phyloP scores from a whole-genome alignment of 2,797 vertebrate genomes.

The Enteromius paludinosus region DNA sequence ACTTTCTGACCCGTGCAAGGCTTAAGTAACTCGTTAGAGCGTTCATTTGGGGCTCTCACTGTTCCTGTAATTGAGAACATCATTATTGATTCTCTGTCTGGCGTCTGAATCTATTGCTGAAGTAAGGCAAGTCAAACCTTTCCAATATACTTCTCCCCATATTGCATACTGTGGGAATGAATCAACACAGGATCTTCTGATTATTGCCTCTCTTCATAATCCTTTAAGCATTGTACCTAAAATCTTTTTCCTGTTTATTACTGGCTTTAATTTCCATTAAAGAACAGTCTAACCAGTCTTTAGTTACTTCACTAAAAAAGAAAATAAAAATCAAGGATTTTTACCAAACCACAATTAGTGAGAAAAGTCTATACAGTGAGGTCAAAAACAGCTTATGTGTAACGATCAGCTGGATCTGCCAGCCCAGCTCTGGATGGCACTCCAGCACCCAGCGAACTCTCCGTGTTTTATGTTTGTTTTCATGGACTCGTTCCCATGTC shows the following conservation, averaged over 20 bases:
- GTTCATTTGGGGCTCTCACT: slow-evolving; percentile 50
- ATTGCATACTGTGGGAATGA: slow-evolving; percentile 31
- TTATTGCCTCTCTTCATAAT: slow-evolving; percentile 9
- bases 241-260: neutral
- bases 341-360: too few relatives aligned
- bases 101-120: slow-evolving; percentile 54
- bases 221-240: slow-evolving; percentile 10
- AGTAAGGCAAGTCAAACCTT: slow-evolving; percentile 46
- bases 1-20: slow-evolving; percentile 40
- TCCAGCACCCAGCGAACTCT: too few relatives aligned
- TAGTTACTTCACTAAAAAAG: neutral
- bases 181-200: slow-evolving; percentile 10
- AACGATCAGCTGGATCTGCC: too few relatives aligned
- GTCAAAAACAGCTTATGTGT: neutral
- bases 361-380: neutral
- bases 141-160: slow-evolving; percentile 39
- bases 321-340: neutral
- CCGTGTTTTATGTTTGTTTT: too few relatives aligned
- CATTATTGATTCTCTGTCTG: slow-evolving; percentile 60
- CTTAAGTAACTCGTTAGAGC: slow-evolving; percentile 58
- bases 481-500: too few relatives aligned
- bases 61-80: slow-evolving; percentile 63
- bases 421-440: too few relatives aligned
- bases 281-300: neutral
- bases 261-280: neutral